Base-by-base conservation (phyloP, 2,113 vertebrate species). In the Ariopsis seemanni region DNA sequence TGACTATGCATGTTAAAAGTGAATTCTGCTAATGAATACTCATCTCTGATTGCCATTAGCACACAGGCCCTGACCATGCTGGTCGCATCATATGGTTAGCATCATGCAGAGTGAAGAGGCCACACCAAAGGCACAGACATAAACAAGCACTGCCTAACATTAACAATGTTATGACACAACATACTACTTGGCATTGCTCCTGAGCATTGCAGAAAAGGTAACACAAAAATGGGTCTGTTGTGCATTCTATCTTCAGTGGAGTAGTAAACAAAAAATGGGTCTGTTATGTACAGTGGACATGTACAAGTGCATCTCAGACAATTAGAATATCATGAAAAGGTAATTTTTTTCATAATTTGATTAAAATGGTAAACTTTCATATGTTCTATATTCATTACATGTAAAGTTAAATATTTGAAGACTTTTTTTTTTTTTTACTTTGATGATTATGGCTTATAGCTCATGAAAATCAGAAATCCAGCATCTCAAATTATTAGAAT, bases 1-100 rank as follows among this genome's bases (percentile, higher is more conserved):
- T 82, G 85, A 81, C 78, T 72, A 34, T 9, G 50, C 85, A 87
- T 87, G 65, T 34, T 48, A n/a, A 17, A 22, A 58, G 52, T 4
- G 25, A 53, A 82, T 82, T 87, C 30, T 30, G 65, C 53, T 72
- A 87, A 82, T 48, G 22, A 86, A 34, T 63, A 15, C 60, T 69
- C 58, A 52, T 50, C 17, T 86, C 30, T 69, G 27, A 75, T 48
- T 34, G 52, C 71, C 25, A 75, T 85, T 85, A 75, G 53, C 30
- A 9, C 69, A 42, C 27, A 72, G 30, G 22, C 53, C 2, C 34
- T 55, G 67, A 22, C 48, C 52, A 57, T 22, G 22, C 30, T 42
- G 7, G 9, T 67, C 10, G 63, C 14, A 69, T 48, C 30, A 17
- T 27, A 42, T 53, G 67, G 65, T 57, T 82, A 72, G 78, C 65